Evolutionary conservation across 2,113 vertebrate genomes (phyloP).

Genomic region (Aspidoscelis tigris): DNA sequence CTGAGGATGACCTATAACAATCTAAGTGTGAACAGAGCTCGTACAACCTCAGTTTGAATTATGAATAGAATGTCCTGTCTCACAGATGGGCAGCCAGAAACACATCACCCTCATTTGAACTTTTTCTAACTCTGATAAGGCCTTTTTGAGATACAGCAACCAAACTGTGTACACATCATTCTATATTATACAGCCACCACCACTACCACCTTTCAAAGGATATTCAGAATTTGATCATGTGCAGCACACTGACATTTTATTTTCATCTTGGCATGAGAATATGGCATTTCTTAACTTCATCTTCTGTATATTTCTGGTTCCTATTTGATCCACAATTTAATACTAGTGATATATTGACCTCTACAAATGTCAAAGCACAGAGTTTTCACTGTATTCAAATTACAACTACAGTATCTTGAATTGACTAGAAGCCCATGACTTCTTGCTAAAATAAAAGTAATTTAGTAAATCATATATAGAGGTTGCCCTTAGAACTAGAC

Average conservation of each 20-base stretch:
- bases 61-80: too few species aligned
- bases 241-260: background rate
- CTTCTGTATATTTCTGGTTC: background rate
- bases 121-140: too few species aligned
- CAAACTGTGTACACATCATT: too few species aligned
- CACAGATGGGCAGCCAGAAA: too few species aligned
- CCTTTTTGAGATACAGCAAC: too few species aligned
- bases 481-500: conserved; percentile 26
- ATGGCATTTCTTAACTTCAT: background rate
- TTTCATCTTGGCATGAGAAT: background rate
- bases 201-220: background rate
- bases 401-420: conserved; percentile 22
- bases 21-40: too few species aligned
- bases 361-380: conserved; percentile 40
- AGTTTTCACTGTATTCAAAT: conserved; percentile 45
- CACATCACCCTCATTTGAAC: too few species aligned
- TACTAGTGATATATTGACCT: conserved; percentile 26
- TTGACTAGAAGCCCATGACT: conserved; percentile 47
- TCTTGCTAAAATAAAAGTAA: conserved; percentile 50
- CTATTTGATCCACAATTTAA: conserved; percentile 27
- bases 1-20: too few species aligned
- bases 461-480: background rate
- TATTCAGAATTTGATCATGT: background rate
- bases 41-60: too few species aligned
- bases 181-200: too few species aligned